Conservation (phyloP, 2,888 invertebrate species). For the Crepidodera aurea region DNA sequence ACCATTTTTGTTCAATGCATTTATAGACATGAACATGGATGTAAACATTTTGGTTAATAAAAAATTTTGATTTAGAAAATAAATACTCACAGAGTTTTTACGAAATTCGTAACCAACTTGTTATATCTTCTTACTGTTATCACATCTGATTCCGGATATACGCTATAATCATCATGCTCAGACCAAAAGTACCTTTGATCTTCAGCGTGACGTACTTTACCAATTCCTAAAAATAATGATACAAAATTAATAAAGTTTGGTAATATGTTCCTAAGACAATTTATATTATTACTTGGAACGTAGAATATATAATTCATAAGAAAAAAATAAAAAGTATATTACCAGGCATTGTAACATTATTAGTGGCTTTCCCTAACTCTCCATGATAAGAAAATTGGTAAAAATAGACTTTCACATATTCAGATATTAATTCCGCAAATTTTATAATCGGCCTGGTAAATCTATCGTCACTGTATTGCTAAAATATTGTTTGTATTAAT, state of each 20-base stretch:
- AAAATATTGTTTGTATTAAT: constrained; percentile 11
- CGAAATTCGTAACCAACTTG: constrained; percentile 32
- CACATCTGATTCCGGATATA: constrained; percentile 23
- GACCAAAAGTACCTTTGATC: constrained; percentile 44
- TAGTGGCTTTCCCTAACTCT: background rate
- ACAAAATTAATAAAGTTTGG: background rate
- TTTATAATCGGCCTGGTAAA: constrained; percentile 35
- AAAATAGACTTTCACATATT: constrained; percentile 27
- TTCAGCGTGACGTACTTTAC: constrained; percentile 45
- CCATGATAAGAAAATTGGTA: constrained; percentile 24
- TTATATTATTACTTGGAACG: background rate
- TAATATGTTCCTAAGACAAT: background rate
- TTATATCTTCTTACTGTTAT: constrained; percentile 24
- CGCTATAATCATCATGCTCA: constrained; percentile 28
- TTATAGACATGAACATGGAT: too few species aligned
- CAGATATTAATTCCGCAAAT: constrained; percentile 38
- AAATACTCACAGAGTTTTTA: constrained; percentile 32
- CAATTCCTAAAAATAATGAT: constrained; percentile 43
- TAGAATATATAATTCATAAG: too few species aligned
- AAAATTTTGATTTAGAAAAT: too few species aligned
- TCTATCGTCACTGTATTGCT: constrained; percentile 40
- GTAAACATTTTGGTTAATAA: too few species aligned
- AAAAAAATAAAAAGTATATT: background rate
- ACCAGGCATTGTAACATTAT: constrained; percentile 21
- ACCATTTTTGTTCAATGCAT: too few species aligned